Evolutionary conservation across 30 jellyfish, hydroid and myxozoan genomes (phyloP), one percentile per base, ranked within the genome.

Genomic region (Aurelia aurita): DNA sequence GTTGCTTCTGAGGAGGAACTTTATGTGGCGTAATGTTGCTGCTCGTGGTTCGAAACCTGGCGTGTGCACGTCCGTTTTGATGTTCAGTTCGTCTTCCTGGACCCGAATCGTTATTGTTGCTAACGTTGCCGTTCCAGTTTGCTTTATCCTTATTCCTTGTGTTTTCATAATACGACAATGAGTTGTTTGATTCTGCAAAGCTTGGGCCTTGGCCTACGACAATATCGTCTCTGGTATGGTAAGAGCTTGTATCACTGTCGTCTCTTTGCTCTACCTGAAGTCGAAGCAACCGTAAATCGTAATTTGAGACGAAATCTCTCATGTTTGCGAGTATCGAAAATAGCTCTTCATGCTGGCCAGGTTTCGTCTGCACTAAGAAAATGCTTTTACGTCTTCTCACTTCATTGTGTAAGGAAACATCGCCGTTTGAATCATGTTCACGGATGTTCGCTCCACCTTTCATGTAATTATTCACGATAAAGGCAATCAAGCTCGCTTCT

Each of bases 331-430:
- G 49, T 12, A 80, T 51, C 53, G 35, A 12, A 22, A 45, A 26
- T 23, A 80, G 45, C 32, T 80, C 90, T 67, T 80, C 90, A 27
- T 80, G 90, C 61, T 80, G 90, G 19, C 83, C 90, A n/a, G 72
- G 75, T 19, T 55, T 64, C n/a, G 84, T 80, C 45, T 80, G 90
- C 31, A 80, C 77, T 34, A 80, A 59, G 22, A 78, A 15, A 44
- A 80, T 53, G 14, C 7, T 27, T 26, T 16, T n/a, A 3, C 72
- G 72, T 73, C 22, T 22, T 8, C 32, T 16, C 59, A 55, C 18
- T 19, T 15, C 62, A n/a, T 32, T 80, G n/a, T 15, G 23, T 35
- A 22, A 5, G 20, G 15, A 14, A 68, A 25, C 10, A 1, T 28
- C 8, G 53, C 34, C 32, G 29, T 34, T 35, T 11, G 7, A 16